Evolutionary conservation across 1,140 invertebrate genomes (phyloP).

Genomic region (Chelonus insularis): DNA sequence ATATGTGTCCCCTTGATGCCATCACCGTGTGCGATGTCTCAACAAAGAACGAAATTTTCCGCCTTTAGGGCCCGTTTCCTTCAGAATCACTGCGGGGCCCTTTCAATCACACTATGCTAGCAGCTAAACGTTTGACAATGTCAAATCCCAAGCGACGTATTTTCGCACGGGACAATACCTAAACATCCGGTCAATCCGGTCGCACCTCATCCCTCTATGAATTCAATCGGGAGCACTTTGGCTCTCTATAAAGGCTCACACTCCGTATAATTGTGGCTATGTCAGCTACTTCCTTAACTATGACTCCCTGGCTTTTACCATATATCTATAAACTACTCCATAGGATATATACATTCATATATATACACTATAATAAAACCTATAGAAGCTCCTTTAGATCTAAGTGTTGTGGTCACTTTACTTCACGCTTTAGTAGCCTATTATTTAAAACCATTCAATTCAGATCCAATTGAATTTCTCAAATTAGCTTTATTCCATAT

Average conservation of each 20-base stretch:
- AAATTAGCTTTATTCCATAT: too few species aligned
- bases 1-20: background rate
- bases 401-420: constrained; percentile 4
- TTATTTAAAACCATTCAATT: background rate
- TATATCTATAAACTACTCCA: too few species aligned
- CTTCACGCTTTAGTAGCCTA: background rate
- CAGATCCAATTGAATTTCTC: too few species aligned
- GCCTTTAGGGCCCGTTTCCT: constrained; percentile 3
- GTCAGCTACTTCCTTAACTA: background rate
- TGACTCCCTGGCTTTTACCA: constrained; percentile 1
- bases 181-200: constrained; percentile 10
- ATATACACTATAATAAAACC: background rate
- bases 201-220: constrained; percentile 1
- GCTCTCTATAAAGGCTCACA: background rate
- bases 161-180: constrained; percentile 2
- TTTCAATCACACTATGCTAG: background rate
- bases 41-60: background rate
- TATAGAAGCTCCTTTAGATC: background rate
- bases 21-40: background rate
- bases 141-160: background rate
- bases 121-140: constrained; percentile 10
- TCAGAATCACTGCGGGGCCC: background rate
- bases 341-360: background rate
- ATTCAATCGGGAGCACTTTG: constrained; percentile 8
- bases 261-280: background rate